Conservation (phyloP, 2,888 invertebrate genomes). For the Phengaris alcon region DNA sequence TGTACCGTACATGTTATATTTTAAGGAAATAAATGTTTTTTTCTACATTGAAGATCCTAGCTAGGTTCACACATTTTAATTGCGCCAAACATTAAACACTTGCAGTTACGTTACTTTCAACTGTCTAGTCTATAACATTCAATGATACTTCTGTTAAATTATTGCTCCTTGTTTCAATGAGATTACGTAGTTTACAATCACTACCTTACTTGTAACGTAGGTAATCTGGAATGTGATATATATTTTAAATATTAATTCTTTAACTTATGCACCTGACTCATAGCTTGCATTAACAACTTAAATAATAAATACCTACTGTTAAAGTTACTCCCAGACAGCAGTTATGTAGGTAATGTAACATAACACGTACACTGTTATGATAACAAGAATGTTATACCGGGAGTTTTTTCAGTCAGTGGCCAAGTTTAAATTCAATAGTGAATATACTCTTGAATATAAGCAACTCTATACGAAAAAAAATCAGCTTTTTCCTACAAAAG, state of each 20-base stretch:
- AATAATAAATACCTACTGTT: conserved; percentile 13
- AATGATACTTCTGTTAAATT: conserved; percentile 35
- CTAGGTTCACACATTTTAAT: neutral
- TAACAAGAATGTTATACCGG: too few species aligned
- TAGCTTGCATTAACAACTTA: conserved; percentile 4
- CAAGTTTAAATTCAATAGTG: too few species aligned
- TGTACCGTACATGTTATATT: neutral
- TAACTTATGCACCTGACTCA: neutral
- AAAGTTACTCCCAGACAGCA: conserved; percentile 4
- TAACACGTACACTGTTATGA: neutral
- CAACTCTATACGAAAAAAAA: too few species aligned
- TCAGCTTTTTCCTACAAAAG: too few species aligned
- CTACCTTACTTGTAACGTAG: conserved; percentile 46
- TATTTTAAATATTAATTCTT: conserved; percentile 44
- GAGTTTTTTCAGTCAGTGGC: too few species aligned
- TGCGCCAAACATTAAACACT: neutral
- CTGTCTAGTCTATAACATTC: conserved; percentile 12
- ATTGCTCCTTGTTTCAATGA: conserved; percentile 31
- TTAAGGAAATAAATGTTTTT: neutral
- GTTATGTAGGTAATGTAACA: neutral
- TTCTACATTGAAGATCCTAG: neutral
- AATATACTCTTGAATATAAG: too few species aligned
- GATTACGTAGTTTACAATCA: conserved; percentile 17
- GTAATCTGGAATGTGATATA: conserved; percentile 66
- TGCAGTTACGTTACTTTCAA: neutral